Evolutionary conservation across 2,113 vertebrate species (phyloP).

Genomic region (Toxotes chatareus): DNA sequence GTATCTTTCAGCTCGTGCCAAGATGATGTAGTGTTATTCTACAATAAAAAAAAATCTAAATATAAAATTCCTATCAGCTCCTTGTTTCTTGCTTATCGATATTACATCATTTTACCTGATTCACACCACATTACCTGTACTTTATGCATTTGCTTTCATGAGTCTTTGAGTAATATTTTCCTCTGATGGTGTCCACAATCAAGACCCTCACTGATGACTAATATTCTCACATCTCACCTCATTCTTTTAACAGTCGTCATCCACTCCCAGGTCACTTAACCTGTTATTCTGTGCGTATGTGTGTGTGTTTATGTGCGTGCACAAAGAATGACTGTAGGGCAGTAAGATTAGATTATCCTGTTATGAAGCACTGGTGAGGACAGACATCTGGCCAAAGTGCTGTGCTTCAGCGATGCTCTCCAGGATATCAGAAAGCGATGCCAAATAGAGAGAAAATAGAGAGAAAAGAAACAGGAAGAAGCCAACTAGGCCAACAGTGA

Average conservation of each 20-base stretch:
- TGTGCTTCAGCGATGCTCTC: slow-evolving; percentile 60
- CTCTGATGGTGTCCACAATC: background rate
- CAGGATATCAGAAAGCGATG: slow-evolving; percentile 70
- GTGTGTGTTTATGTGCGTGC: slow-evolving; percentile 13
- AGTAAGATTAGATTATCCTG: slow-evolving; percentile 69
- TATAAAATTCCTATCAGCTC: background rate
- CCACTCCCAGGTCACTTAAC: slow-evolving; percentile 23
- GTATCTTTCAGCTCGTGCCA: background rate
- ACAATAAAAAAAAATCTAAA: background rate
- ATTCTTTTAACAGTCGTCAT: slow-evolving; percentile 39
- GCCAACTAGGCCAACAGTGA: slow-evolving; percentile 75
- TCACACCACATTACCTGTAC: background rate
- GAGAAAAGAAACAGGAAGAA: slow-evolving; percentile 54
- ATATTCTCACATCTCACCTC: slow-evolving; percentile 17
- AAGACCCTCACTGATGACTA: slow-evolving; percentile 24
- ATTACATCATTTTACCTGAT: background rate
- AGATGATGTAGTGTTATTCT: background rate
- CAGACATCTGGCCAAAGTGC: slow-evolving; percentile 70
- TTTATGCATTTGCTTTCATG: background rate
- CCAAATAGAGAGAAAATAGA: slow-evolving; percentile 68
- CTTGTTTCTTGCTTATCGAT: background rate
- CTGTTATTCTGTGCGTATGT: slow-evolving; percentile 29
- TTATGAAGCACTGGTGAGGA: slow-evolving; percentile 65
- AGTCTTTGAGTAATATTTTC: background rate
- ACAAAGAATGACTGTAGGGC: slow-evolving; percentile 44